Evolutionary conservation across 2,113 vertebrate species (phyloP), one percentile per base, ranked within the genome.

Genomic region (Merops nubicus): DNA sequence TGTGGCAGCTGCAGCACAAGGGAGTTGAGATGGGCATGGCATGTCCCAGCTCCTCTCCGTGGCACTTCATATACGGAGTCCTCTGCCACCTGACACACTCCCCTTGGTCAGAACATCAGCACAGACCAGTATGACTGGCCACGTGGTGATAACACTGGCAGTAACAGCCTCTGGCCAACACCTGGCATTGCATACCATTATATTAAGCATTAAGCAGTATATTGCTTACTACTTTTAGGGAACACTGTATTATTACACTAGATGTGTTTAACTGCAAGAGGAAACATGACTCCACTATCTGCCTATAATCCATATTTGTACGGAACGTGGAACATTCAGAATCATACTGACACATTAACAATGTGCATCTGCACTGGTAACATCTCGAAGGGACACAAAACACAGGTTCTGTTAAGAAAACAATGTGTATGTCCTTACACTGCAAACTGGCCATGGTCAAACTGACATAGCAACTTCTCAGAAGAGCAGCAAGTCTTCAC

Each of bases 31-130:
- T 6, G 20, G 54, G 20, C 8, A 42, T 0, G 2, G 31, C 13
- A 31, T 1, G 3, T 11, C 38, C 38, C 15, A 51, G 34, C 31
- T 62, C 21, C 34, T 54, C 23, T 23, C 50, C 6, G 0, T 13
- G 28, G 5, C 29, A 9, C 43, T 26, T 47, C 0, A 0, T 11
- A 8, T 3, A 40, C 1, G 5, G 26, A 67, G 38, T 54, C 36
- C 42, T 56, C 60, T 34, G 48, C 67, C 0, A 0, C 6, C 42
- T 28, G 33, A n/a, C 60, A 19, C 84, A 29, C 47, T n/a, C 28
- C 26, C 4, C 22, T 15, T 9, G 28, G 31, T 9, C 29, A 48
- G n/a, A 64, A 36, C 11, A 45, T 3, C 20, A 56, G 43, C 63
- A 40, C 23, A 36, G 19, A 9, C 21, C 7, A 38, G 5, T 15